Percentiles rank a stretch among this genome's conserved stretches.
Conservation (phyloP, 2,888 invertebrate species). For the Pollenia labialis region DNA sequence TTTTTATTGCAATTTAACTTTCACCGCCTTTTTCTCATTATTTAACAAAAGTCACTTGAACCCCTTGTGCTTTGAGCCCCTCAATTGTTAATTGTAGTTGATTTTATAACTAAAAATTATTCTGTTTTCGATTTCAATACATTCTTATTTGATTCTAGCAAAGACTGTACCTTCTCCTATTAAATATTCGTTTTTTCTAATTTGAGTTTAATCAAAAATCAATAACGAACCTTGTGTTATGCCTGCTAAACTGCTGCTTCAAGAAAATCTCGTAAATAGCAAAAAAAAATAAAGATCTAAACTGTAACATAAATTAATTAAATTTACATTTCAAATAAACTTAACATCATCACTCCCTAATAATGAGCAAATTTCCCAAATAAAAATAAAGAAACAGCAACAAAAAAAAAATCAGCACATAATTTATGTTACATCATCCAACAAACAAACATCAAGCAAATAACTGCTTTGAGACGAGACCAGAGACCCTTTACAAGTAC, state of each 20-base stretch:
- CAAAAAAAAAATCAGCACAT: slow-evolving; percentile 26
- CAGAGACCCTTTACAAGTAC: slow-evolving; percentile 25
- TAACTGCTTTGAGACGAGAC: slow-evolving; percentile 7
- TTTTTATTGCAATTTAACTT: too few relatives aligned
- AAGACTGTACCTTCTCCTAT: too few relatives aligned
- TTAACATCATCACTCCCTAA: slow-evolving; percentile 64
- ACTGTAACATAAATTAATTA: slow-evolving; percentile 69
- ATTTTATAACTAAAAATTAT: too few relatives aligned
- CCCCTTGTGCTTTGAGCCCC: too few relatives aligned
- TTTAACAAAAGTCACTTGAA: too few relatives aligned
- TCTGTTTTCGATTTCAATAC: too few relatives aligned
- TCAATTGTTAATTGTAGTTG: too few relatives aligned
- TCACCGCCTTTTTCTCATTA: too few relatives aligned
- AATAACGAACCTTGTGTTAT: not conserved
- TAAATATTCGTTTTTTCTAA: too few relatives aligned
- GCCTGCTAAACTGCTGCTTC: not conserved
- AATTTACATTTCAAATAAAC: slow-evolving; percentile 64
- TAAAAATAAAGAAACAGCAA: slow-evolving; percentile 36
- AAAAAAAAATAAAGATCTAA: not conserved
- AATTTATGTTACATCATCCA: slow-evolving; percentile 64
- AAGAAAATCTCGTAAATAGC: not conserved
- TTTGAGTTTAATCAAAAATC: not conserved
- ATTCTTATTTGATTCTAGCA: too few relatives aligned
- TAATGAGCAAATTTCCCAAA: slow-evolving; percentile 62
- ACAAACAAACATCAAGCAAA: slow-evolving; percentile 21